A percentile compares a stretch with the other conserved stretches of the same genome.
phyloP scores from a whole-genome alignment of 2,113 vertebrate genomes.

The Semnornis frantzii region DNA sequence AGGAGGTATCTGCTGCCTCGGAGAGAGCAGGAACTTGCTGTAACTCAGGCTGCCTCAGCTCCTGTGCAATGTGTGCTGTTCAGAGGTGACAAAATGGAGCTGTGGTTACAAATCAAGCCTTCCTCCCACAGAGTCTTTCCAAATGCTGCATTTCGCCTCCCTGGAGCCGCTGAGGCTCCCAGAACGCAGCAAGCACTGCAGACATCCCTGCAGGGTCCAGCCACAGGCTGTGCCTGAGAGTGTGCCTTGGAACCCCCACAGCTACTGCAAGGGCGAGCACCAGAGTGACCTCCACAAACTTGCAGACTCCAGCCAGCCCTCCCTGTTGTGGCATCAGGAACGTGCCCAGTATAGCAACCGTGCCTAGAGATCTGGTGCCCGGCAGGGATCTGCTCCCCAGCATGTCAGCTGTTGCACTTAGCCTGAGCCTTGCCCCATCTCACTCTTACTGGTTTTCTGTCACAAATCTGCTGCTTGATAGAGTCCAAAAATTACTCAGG shows the following conservation, averaged over 20 bases:
- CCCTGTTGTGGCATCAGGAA: not conserved
- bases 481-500: too few species aligned
- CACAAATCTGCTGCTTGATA: not conserved
- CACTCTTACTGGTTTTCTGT: not conserved
- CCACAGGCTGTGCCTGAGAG: not conserved
- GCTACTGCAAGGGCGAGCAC: not conserved
- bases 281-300: not conserved
- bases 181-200: not conserved
- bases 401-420: not conserved
- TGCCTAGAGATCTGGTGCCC: not conserved
- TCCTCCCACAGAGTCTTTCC: not conserved
- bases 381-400: not conserved
- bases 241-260: accelerated
- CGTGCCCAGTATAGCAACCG: not conserved
- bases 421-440: not conserved
- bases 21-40: not conserved
- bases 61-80: not conserved
- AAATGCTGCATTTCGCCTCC: not conserved
- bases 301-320: not conserved
- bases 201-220: not conserved
- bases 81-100: not conserved
- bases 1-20: not conserved
- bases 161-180: not conserved
- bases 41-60: not conserved
- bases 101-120: not conserved